phyloP scores from a whole-genome alignment of 2,113 vertebrate genomes.

The Mustela nigripes region DNA sequence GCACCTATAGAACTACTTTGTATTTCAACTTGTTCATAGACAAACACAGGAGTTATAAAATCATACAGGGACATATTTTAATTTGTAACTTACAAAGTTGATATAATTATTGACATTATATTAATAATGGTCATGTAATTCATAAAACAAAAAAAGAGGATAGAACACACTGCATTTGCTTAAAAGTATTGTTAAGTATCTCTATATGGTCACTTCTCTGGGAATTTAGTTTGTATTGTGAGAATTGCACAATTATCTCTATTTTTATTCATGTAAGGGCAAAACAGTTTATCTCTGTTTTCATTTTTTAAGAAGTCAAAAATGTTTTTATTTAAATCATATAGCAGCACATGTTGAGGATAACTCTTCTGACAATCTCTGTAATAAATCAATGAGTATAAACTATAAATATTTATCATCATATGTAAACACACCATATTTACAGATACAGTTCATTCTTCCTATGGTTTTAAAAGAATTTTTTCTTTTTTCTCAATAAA shows the following conservation, averaged over 20 bases:
- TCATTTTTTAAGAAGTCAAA: not conserved
- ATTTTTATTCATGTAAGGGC: not conserved
- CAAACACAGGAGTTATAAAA: not conserved
- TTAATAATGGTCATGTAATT: not conserved
- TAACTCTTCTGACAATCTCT: not conserved
- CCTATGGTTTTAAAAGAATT: not conserved
- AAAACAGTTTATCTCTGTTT: not conserved
- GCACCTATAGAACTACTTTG: not conserved
- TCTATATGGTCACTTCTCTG: not conserved
- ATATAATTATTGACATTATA: not conserved
- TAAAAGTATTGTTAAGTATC: not conserved
- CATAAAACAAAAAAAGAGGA: not conserved
- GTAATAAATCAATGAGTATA: not conserved
- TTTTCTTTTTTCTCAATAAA: not conserved
- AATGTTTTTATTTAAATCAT: not conserved
- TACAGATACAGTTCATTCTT: not conserved
- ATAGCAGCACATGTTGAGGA: not conserved
- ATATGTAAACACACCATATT: not conserved
- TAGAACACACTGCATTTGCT: not conserved
- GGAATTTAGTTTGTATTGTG: not conserved
- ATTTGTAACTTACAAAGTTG: not conserved
- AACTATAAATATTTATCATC: not conserved
- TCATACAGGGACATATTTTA: not conserved
- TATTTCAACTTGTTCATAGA: not conserved
- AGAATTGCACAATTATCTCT: not conserved